phyloP scores from a whole-genome alignment of 2,888 invertebrate species.

The Ligdia adustata region DNA sequence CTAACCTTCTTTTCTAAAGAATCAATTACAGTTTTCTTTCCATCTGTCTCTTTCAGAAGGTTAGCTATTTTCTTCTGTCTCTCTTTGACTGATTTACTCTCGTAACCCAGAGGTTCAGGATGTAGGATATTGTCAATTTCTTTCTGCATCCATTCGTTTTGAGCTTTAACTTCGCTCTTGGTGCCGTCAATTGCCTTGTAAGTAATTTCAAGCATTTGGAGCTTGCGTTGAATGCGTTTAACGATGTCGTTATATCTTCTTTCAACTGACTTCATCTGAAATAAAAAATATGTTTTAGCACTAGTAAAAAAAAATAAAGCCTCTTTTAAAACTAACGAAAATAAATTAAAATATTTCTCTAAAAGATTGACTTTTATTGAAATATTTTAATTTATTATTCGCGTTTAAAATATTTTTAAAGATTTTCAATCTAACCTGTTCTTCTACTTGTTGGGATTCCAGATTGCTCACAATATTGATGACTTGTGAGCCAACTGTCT shows the following conservation, averaged over 20 bases:
- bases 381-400: too few relatives aligned
- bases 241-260: constrained; percentile 92
- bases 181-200: constrained; percentile 93
- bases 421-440: constrained; percentile 83
- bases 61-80: constrained; percentile 88
- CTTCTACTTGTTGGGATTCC: constrained; percentile 95
- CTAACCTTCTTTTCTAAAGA: constrained; percentile 92
- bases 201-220: constrained; percentile 92
- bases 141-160: constrained; percentile 91
- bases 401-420: too few relatives aligned
- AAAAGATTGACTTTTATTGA: too few relatives aligned
- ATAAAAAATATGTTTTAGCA: constrained; percentile 34
- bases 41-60: constrained; percentile 92
- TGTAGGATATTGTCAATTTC: constrained; percentile 87
- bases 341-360: too few relatives aligned
- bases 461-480: constrained; percentile 93
- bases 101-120: constrained; percentile 89
- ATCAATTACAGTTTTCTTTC: constrained; percentile 92
- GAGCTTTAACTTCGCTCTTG: constrained; percentile 90
- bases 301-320: too few relatives aligned
- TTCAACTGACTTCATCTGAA: constrained; percentile 91
- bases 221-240: constrained; percentile 92
- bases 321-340: too few relatives aligned
- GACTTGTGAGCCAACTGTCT: constrained; percentile 87
- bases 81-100: constrained; percentile 90